phyloP scores from a whole-genome alignment of 30 jellyfish, hydroid and myxozoan species.

The Cassiopea xamachana region DNA sequence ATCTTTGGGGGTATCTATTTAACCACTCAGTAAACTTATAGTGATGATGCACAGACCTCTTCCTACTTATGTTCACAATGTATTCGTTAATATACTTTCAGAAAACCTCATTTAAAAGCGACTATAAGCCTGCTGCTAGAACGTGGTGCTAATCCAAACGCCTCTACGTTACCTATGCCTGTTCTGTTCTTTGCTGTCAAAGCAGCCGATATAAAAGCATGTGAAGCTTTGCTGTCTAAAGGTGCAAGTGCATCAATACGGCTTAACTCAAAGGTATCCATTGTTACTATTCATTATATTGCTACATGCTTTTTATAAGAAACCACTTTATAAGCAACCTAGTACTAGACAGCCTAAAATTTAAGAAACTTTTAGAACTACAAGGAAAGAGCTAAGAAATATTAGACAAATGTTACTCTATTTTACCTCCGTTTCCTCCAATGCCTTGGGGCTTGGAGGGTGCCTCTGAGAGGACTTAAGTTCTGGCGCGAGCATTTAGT shows the following conservation, averaged over 20 bases:
- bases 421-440: too few species aligned
- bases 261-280: constrained; percentile 48
- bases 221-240: constrained; percentile 66
- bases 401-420: too few species aligned
- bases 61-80: not conserved
- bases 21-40: too few species aligned
- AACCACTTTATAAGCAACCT: too few species aligned
- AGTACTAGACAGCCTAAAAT: too few species aligned
- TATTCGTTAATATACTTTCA: not conserved
- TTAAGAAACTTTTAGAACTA: too few species aligned
- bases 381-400: too few species aligned
- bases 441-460: too few species aligned
- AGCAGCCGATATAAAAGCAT: constrained; percentile 85
- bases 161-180: constrained; percentile 91
- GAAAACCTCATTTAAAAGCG: constrained; percentile 91
- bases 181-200: constrained; percentile 94
- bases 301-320: too few species aligned
- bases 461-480: too few species aligned
- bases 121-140: constrained; percentile 69
- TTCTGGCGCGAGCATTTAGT: too few species aligned
- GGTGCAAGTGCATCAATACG: constrained; percentile 82
- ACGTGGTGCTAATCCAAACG: constrained; percentile 95
- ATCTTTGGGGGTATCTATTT: too few species aligned
- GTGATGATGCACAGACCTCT: not conserved
- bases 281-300: not conserved